Evolutionary conservation across 2,113 vertebrate species (phyloP).

Genomic region (Dasyprocta punctata): DNA sequence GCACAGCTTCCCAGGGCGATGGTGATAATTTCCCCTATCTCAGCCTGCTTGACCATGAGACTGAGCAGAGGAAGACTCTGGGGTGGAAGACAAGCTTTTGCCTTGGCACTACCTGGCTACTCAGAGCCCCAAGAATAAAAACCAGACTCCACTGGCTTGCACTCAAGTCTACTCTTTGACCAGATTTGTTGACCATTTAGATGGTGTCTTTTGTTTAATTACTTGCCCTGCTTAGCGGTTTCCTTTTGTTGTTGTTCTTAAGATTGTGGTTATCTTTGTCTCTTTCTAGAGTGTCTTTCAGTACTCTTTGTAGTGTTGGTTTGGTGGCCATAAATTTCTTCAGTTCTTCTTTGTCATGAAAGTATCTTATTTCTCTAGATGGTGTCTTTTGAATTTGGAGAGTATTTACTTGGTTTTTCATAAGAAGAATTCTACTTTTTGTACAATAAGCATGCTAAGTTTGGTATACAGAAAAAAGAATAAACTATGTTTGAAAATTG

Average conservation of each 20-base stretch:
- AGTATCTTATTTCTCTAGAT: too few relatives aligned
- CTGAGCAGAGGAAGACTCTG: background rate
- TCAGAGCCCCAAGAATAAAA: background rate
- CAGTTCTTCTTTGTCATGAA: too few relatives aligned
- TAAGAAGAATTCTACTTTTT: background rate
- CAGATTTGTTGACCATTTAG: background rate
- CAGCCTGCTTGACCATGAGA: background rate
- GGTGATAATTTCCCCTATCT: background rate
- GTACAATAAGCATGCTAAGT: background rate
- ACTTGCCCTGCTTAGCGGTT: too few relatives aligned
- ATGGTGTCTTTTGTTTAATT: background rate
- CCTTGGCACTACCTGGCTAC: background rate
- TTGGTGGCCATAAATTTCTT: too few relatives aligned
- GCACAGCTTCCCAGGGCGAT: background rate
- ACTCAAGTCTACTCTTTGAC: background rate
- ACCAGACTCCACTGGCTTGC: accelerated
- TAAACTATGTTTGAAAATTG: background rate
- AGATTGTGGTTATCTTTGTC: too few relatives aligned
- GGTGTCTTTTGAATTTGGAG: background rate
- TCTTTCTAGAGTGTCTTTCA: too few relatives aligned
- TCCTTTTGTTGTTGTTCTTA: too few relatives aligned
- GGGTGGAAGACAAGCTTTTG: background rate
- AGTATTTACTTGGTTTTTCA: background rate
- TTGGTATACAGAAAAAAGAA: background rate
- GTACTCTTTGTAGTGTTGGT: too few relatives aligned